Evolutionary conservation across 1,140 invertebrate species (phyloP).

Genomic region (Branchinecta lindahli): DNA sequence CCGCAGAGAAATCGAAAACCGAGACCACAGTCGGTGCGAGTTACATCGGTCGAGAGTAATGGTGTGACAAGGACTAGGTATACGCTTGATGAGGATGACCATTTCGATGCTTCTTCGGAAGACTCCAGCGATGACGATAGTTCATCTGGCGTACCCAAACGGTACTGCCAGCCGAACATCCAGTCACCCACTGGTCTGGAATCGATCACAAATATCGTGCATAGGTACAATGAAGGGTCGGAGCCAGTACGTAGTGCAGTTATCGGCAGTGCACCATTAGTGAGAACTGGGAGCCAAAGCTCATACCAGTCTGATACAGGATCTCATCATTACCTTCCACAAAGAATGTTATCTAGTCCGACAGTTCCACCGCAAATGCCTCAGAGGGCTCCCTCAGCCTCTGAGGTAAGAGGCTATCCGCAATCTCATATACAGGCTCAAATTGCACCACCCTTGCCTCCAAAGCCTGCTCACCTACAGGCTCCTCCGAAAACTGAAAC

Average conservation of each 20-base stretch:
- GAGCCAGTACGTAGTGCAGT: neutral
- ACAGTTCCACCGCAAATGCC: neutral
- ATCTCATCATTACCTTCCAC: neutral
- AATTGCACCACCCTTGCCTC: neutral
- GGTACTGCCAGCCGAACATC: neutral
- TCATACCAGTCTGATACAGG: neutral
- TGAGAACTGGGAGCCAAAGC: constrained; percentile 2
- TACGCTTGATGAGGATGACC: neutral
- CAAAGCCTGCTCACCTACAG: neutral
- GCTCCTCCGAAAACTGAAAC: too few species aligned
- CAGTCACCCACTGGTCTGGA: neutral
- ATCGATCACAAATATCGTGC: constrained; percentile 3
- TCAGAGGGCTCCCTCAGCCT: too few species aligned
- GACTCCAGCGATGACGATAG: neutral
- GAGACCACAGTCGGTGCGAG: neutral
- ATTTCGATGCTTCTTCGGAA: constrained; percentile 1
- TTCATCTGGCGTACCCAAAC: neutral
- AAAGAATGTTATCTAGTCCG: neutral
- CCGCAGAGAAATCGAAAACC: neutral
- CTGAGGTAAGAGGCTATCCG: too few species aligned
- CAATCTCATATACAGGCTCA: too few species aligned
- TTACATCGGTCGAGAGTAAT: neutral
- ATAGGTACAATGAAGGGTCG: neutral
- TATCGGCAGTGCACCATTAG: neutral
- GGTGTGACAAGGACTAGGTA: neutral